A percentile compares a stretch with the other conserved stretches of the same genome.
These are phyloP conservation scores for Helicolenus hilgendorfi DNA, from an alignment of 2,797 vertebrate species.

Conservation along the genomic window DNA sequence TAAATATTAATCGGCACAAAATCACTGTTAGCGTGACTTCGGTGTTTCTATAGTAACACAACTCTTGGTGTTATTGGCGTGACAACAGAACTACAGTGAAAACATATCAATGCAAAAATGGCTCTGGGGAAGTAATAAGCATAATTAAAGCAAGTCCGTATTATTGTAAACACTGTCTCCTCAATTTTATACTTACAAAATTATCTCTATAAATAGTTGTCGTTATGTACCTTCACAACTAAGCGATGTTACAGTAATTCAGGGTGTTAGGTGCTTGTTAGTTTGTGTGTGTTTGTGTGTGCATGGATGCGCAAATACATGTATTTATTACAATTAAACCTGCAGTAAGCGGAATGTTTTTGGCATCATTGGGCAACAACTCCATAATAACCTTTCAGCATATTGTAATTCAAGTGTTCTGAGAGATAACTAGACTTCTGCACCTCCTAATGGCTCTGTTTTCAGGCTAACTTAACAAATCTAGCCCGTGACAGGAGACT, in stretches of 20 bases:
- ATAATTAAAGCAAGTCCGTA: neutral
- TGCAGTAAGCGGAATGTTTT: too few relatives aligned
- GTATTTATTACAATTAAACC: neutral
- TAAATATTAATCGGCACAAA: conserved; percentile 30
- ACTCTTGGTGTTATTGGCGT: neutral
- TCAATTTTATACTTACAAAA: neutral
- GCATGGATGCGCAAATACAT: neutral
- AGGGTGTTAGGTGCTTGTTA: neutral
- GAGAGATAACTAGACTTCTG: too few relatives aligned
- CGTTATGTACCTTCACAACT: neutral
- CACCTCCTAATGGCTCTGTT: too few relatives aligned
- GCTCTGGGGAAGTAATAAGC: neutral
- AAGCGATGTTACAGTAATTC: neutral
- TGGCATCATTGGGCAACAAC: too few relatives aligned
- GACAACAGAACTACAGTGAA: conserved; percentile 2
- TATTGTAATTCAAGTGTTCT: too few relatives aligned
- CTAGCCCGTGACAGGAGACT: too few relatives aligned
- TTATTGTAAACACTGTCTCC: neutral
- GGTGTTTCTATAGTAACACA: conserved; percentile 28
- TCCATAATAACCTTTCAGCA: too few relatives aligned
- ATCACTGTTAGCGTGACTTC: conserved; percentile 6
- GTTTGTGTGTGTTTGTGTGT: neutral
- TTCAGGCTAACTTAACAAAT: too few relatives aligned
- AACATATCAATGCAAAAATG: conserved; percentile 2
- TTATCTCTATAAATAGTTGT: neutral